phyloP scores from a whole-genome alignment of 2,113 vertebrate genomes.

The Neotragus moschatus region DNA sequence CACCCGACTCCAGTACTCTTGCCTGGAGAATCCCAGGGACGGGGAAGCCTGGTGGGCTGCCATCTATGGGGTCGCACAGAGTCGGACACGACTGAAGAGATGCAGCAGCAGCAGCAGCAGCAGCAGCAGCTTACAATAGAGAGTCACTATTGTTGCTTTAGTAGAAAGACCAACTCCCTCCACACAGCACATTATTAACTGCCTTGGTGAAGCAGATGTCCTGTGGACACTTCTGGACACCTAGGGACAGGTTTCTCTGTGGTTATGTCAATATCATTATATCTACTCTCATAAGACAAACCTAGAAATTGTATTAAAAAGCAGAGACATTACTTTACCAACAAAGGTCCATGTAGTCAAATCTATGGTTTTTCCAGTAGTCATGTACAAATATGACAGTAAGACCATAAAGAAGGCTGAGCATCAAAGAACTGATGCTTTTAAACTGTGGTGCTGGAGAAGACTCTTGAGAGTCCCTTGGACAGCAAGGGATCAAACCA shows the following conservation, averaged over 20 bases:
- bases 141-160: background rate
- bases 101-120: too few relatives aligned
- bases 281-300: background rate
- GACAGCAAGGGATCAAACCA: accelerated
- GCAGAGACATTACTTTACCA: background rate
- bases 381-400: background rate
- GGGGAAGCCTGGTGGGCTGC: too few relatives aligned
- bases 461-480: background rate
- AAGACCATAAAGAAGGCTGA: background rate
- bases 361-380: background rate
- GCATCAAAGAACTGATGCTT: background rate
- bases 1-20: too few relatives aligned
- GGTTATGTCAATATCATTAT: background rate
- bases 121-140: too few relatives aligned
- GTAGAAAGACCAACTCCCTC: background rate
- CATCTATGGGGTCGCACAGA: too few relatives aligned
- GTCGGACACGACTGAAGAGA: too few relatives aligned
- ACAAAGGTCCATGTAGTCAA: background rate
- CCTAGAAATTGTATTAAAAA: background rate
- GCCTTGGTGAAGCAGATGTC: background rate
- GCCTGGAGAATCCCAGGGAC: too few relatives aligned
- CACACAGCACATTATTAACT: background rate
- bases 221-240: background rate
- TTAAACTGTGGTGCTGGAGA: background rate
- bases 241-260: background rate